Conservation (phyloP, 2,113 vertebrate species). For the Chaenocephalus aceratus region DNA sequence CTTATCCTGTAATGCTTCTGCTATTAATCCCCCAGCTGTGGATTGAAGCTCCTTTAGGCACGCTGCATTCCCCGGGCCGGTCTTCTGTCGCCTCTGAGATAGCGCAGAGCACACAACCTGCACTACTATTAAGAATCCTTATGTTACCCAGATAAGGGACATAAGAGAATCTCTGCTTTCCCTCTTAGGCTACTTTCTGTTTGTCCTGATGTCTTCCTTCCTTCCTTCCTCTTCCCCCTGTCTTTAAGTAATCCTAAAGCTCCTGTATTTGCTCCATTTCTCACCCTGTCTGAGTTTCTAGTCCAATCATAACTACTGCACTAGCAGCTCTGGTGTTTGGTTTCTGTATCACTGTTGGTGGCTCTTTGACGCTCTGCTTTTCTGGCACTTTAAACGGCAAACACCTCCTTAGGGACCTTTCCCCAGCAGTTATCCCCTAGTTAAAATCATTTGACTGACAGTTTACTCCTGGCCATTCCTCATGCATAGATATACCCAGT, state of each 20-base stretch:
- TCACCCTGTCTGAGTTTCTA: constrained; percentile 28
- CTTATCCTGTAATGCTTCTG: constrained; percentile 50
- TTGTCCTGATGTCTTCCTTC: constrained; percentile 35
- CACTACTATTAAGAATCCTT: constrained; percentile 69
- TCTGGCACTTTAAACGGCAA: constrained; percentile 38
- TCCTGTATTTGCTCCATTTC: constrained; percentile 30
- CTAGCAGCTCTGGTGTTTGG: constrained; percentile 36
- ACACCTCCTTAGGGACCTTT: constrained; percentile 38
- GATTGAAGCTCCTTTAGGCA: constrained; percentile 48
- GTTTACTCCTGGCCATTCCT: constrained; percentile 20
- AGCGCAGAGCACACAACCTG: constrained; percentile 68
- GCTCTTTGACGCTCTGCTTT: constrained; percentile 44
- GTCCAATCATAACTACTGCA: constrained; percentile 34
- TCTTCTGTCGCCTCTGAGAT: constrained; percentile 70
- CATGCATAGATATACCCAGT: constrained; percentile 8
- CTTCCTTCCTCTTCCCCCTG: constrained; percentile 31
- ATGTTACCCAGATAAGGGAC: constrained; percentile 69
- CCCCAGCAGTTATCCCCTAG: constrained; percentile 30
- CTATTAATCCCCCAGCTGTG: constrained; percentile 56
- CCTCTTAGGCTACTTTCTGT: constrained; percentile 26
- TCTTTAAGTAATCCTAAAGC: constrained; percentile 21
- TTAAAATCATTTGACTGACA: constrained; percentile 42
- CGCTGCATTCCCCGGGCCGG: constrained; percentile 50
- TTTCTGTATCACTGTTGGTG: constrained; percentile 44
- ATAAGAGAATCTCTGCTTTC: constrained; percentile 46